Conservation (phyloP, 2,888 invertebrate species). For the Clivina fossor region DNA sequence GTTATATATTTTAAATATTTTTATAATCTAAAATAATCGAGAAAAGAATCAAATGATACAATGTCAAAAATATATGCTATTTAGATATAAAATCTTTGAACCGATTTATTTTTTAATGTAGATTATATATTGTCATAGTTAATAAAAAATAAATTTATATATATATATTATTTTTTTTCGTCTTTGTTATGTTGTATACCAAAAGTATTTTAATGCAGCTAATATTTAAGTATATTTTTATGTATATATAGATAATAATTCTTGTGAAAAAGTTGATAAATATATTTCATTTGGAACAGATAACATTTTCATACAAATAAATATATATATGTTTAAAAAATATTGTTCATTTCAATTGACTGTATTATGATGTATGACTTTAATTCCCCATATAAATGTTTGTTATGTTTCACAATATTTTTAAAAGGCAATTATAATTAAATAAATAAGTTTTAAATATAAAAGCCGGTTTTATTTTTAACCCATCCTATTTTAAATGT, state of each 20-base stretch:
- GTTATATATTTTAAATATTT: too few species aligned
- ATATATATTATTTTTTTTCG: too few species aligned
- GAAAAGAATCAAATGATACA: too few species aligned
- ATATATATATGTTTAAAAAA: conserved; percentile 27
- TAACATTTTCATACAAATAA: conserved; percentile 19
- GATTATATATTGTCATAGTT: conserved; percentile 17
- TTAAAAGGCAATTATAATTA: too few species aligned
- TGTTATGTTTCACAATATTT: conserved; percentile 28
- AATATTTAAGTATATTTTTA: conserved; percentile 19
- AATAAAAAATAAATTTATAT: conserved; percentile 21
- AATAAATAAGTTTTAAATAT: too few species aligned
- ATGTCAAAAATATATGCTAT: background rate
- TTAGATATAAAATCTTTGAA: too few species aligned
- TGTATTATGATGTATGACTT: background rate
- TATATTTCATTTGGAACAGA: conserved; percentile 17
- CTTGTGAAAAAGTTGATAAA: conserved; percentile 13
- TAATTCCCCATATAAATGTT: conserved; percentile 17
- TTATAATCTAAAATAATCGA: too few species aligned
- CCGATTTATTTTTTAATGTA: too few species aligned
- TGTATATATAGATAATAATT: conserved; percentile 30
- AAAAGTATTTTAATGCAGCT: conserved; percentile 33
- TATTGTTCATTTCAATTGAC: conserved; percentile 14
- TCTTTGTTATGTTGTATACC: conserved; percentile 30
- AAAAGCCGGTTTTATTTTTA: too few species aligned
- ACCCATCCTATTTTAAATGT: too few species aligned